Conservation (phyloP, 2,113 vertebrate genomes). For the Sinocyclocheilus maitianheensis region DNA sequence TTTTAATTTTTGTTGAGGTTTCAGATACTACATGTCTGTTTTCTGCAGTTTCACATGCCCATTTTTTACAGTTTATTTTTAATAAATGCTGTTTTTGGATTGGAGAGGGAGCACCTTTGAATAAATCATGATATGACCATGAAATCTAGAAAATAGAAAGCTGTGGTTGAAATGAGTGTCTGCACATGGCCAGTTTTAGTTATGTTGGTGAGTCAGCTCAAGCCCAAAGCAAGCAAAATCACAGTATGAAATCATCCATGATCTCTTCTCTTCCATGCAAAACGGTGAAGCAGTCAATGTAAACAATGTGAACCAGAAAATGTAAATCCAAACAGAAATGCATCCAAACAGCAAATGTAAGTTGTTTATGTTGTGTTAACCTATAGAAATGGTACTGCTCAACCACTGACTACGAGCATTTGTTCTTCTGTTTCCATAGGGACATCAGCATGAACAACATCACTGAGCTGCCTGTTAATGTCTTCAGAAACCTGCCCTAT, state of each 20-base stretch:
- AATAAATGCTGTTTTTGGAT: background rate
- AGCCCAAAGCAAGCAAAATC: background rate
- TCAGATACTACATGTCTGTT: background rate
- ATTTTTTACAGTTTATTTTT: background rate
- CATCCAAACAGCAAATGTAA: conserved; percentile 7
- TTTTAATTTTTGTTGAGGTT: background rate
- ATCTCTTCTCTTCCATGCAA: background rate
- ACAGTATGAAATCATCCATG: background rate
- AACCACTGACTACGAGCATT: conserved; percentile 1
- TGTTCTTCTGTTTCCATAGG: conserved; percentile 72
- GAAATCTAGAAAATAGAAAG: background rate
- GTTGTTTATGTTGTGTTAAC: background rate
- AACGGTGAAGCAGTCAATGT: background rate
- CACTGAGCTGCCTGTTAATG: conserved; percentile 90
- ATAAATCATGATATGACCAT: background rate
- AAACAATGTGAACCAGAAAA: background rate
- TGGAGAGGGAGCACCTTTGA: background rate
- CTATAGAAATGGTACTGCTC: background rate
- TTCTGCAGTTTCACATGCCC: background rate
- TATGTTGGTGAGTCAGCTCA: background rate
- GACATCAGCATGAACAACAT: conserved; percentile 99
- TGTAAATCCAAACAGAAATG: background rate
- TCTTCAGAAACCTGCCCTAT: conserved; percentile 92
- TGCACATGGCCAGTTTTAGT: background rate
- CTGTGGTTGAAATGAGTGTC: background rate